Conservation (phyloP, 2,888 invertebrate species). For the Nymphalis urticae region DNA sequence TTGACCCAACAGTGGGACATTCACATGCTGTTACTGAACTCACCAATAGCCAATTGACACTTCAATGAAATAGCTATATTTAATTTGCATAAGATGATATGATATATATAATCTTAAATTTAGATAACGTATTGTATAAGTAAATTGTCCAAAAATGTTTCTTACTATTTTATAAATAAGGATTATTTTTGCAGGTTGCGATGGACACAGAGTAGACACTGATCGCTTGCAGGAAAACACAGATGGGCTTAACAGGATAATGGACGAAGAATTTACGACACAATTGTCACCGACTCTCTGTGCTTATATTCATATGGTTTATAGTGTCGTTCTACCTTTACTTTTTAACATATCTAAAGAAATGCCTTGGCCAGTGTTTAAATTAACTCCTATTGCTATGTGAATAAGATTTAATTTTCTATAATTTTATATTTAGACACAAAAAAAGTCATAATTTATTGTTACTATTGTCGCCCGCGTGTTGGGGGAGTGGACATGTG, state of each 20-base stretch:
- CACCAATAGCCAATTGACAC: too few species aligned
- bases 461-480: too few species aligned
- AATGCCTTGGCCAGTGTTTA: slow-evolving; percentile 71
- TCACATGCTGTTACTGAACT: too few species aligned
- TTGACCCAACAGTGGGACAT: too few species aligned
- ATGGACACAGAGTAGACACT: slow-evolving; percentile 75
- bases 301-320: slow-evolving; percentile 16
- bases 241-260: slow-evolving; percentile 22
- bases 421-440: too few species aligned
- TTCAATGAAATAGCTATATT: too few species aligned
- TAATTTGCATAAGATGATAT: too few species aligned
- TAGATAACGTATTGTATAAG: too few species aligned
- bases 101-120: too few species aligned
- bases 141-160: too few species aligned
- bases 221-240: slow-evolving; percentile 51
- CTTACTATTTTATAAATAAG: background rate
- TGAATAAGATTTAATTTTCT: slow-evolving; percentile 2
- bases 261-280: slow-evolving; percentile 15
- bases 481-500: too few species aligned
- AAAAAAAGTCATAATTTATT: too few species aligned
- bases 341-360: slow-evolving; percentile 50
- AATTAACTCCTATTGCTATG: slow-evolving; percentile 31
- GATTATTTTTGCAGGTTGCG: slow-evolving; percentile 62
- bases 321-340: slow-evolving; percentile 45
- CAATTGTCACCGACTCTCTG: background rate